Evolutionary conservation across 2,888 invertebrate genomes (phyloP), one percentile per base, ranked within the genome.

Genomic region (Drosophila glabriapex): DNA sequence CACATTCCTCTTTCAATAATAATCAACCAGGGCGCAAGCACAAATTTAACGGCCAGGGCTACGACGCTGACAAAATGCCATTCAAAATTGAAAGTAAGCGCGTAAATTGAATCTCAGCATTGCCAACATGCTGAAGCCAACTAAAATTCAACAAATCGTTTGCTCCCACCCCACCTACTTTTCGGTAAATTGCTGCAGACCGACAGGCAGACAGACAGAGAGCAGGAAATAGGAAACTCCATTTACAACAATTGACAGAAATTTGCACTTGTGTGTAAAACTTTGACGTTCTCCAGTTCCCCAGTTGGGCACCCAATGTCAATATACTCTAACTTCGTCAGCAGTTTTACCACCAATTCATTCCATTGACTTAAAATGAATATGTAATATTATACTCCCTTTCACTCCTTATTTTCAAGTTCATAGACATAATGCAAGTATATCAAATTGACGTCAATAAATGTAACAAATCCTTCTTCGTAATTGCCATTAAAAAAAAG

Each of bases 171-270:
- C 37, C 49, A 65, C n/a, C 77, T 73, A 73, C 80, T 76, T 73
- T 68, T 68, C 35, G 53, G 50, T 60, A 72, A 78, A 78, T 76
- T 78, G 77, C 62, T 68, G 50, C 55, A 76, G 68, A 76, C 67
- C 67, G 70, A 56, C 61, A 53, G 75, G 53, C 61, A 53, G 39
- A 62, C 56, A n/a, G 31, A 37, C 37, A n/a, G 66, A 61, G 64
- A 64, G 67, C 71, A 67, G 81, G 81, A 73, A 78, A 79, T 70
- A 55, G 84, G 72, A 89, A 89, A 78, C 73, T 83, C 81, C 78
- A 83, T 83, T 83, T 85, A 73, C 89, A 83, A 77, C 82, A 86
- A 84, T 84, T 81, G 89, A 78, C 87, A 86, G 84, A 89, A 89
- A 84, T 84, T 84, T 83, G 84, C 84, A 84, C 87, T 84, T 81